Percentiles rank a stretch among this genome's conserved stretches.
These are phyloP conservation scores for Falco naumanni DNA, from an alignment of 2,797 vertebrate species.

Conservation along the genomic window DNA sequence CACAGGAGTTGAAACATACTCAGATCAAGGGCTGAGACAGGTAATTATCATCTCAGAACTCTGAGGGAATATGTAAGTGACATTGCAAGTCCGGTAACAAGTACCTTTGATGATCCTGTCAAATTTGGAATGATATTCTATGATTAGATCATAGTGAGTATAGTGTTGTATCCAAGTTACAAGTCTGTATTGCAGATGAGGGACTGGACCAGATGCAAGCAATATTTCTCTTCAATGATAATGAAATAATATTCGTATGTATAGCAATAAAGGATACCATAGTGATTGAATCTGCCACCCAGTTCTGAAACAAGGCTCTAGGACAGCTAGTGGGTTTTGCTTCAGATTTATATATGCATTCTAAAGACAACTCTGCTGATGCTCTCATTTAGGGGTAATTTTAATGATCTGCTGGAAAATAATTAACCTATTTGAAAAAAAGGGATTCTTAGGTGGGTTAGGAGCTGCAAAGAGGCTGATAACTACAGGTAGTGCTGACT, in stretches of 20 bases:
- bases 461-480: not conserved
- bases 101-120: not conserved
- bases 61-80: not conserved
- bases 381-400: not conserved
- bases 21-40: not conserved
- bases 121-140: not conserved
- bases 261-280: not conserved
- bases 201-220: not conserved
- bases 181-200: not conserved
- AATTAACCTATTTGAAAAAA: not conserved
- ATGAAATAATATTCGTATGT: not conserved
- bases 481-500: not conserved
- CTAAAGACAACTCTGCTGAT: not conserved
- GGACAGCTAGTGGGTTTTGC: not conserved
- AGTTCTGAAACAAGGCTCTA: not conserved
- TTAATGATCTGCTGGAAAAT: not conserved
- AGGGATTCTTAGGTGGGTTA: accelerated
- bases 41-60: not conserved
- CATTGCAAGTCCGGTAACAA: not conserved
- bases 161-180: not conserved
- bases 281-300: not conserved
- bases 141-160: not conserved
- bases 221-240: not conserved
- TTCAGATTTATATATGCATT: not conserved
- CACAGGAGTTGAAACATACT: not conserved